Conservation (phyloP, 2,797 vertebrate species). For the Alca torda region DNA sequence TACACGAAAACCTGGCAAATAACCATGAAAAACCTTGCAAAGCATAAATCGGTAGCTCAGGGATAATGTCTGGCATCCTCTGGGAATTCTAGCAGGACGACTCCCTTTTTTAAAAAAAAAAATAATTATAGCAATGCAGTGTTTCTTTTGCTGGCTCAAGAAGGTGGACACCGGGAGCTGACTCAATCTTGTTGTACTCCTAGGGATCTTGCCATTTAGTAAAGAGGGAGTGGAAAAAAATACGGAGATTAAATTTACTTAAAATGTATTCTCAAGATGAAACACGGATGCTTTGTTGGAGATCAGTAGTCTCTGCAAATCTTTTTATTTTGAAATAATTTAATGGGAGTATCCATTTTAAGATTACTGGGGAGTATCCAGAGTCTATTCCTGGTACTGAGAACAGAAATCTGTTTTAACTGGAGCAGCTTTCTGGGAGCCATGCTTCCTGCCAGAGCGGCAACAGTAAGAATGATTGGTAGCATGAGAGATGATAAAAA, state of each 20-base stretch:
- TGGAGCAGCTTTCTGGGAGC: slow-evolving; percentile 18
- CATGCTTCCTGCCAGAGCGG: not conserved
- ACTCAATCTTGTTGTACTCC: not conserved
- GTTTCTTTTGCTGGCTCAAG: not conserved
- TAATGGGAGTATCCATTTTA: not conserved
- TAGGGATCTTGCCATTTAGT: not conserved
- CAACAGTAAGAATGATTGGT: not conserved
- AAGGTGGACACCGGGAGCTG: not conserved
- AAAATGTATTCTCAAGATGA: not conserved
- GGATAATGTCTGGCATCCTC: not conserved
- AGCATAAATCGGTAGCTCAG: not conserved
- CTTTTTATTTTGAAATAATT: not conserved
- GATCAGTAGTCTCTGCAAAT: not conserved
- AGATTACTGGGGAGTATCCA: slow-evolving; percentile 1
- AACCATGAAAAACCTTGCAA: not conserved
- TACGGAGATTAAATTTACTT: not conserved
- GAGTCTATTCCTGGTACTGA: not conserved
- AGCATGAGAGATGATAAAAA: not conserved
- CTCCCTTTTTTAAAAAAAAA: not conserved
- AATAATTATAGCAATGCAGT: not conserved
- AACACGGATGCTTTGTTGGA: not conserved
- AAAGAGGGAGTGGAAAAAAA: not conserved
- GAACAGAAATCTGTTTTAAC: not conserved
- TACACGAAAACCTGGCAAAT: not conserved
- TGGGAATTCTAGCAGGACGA: not conserved